Base-by-base conservation (phyloP, 2,113 vertebrate species). In the Saimiri boliviensis region DNA sequence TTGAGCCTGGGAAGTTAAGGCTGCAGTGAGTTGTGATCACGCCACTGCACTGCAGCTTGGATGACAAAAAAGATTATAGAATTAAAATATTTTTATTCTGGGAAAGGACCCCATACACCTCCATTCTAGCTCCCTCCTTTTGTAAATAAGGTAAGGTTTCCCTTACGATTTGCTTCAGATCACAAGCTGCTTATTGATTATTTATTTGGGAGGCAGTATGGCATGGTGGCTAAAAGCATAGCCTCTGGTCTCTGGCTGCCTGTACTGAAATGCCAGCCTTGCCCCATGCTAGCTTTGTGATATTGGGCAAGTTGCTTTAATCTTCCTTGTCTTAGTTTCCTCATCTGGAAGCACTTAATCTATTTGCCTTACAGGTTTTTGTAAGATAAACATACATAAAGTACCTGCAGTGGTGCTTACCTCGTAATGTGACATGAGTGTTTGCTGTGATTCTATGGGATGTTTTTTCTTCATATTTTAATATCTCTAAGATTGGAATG, bases 51-150 rank as follows among this genome's bases (percentile, higher is more conserved):
- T 63, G 12, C 60, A 63, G 60, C 60, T 25, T 63, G 6, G 27
- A 14, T 13, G 27, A 63, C 60, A 32, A 63, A 63, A 63, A 30
- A 63, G 5, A 63, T 63, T 63, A 68, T 35, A 66, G 54, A 96
- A 90, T 91, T 89, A 54, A 23, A 86, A 16, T 37, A 76, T 77
- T 84, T 89, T 96, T 49, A 71, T 85, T 25, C 77, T 93, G 8
- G 47, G 49, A 82, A 56, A 89, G 87, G 56, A 54, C 66, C 71
- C 37, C 19, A 19, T 85, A 80, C 79, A 60, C 37, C 73, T 77
- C 19, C 11, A n/a, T 20, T 85, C 35, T 35, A 66, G 5, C 66
- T 84, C 30, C 14, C 30, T 91, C 19, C 5, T 92, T 91, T 91
- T 86, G 47, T 35, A 86, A 30, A 23, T 93, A 35, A 91, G 47